These are phyloP conservation scores for Megaceryle torquata DNA, from an alignment of 2,113 vertebrate species.

Conservation along the genomic window DNA sequence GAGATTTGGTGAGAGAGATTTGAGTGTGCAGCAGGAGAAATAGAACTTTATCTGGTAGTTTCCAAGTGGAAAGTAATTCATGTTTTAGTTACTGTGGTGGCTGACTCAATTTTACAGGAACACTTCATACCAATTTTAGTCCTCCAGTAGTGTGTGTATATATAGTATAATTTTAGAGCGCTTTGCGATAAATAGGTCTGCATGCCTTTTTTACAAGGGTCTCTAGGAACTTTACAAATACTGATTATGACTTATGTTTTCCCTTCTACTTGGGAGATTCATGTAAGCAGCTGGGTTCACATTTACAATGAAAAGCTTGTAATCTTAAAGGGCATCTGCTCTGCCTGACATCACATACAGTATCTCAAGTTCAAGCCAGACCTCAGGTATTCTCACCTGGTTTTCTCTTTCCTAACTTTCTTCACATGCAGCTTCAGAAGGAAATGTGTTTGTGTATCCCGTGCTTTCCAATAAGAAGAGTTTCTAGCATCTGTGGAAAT, in stretches of 20 bases:
- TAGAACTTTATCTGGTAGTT: neutral
- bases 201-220: neutral
- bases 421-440: fast-evolving
- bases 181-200: neutral
- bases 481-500: neutral
- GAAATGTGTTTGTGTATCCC: neutral
- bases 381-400: neutral
- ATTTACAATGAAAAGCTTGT: neutral
- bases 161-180: neutral
- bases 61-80: neutral
- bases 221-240: neutral
- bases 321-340: neutral
- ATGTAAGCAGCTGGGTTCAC: neutral
- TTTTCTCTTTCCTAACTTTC: neutral
- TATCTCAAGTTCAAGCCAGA: neutral
- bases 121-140: neutral
- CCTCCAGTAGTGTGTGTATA: neutral
- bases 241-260: neutral
- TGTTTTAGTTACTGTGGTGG: neutral
- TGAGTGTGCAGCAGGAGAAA: neutral
- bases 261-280: neutral
- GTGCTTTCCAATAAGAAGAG: neutral
- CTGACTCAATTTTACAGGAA: neutral
- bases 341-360: neutral
- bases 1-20: neutral